Conservation (phyloP, 2,113 vertebrate genomes). For the Mus spicilegus region DNA sequence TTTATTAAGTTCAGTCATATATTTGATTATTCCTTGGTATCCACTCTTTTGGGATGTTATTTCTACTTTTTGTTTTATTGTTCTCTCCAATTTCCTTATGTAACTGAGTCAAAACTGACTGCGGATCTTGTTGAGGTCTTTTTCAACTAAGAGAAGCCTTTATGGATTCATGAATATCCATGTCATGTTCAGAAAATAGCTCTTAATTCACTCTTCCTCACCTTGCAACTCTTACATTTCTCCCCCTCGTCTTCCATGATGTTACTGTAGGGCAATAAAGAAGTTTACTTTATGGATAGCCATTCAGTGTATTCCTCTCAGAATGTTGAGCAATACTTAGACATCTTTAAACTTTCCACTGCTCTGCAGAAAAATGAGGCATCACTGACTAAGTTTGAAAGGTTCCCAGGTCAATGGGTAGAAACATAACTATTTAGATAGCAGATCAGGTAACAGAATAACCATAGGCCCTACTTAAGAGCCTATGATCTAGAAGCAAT, state of each 20-base stretch:
- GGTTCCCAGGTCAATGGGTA: neutral
- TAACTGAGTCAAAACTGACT: too few species aligned
- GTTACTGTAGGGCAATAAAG: neutral
- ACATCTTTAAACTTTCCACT: neutral
- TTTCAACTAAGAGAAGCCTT: too few species aligned
- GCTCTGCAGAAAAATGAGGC: neutral
- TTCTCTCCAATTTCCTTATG: neutral
- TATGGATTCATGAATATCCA: neutral
- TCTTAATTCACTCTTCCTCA: neutral
- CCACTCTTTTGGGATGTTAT: neutral
- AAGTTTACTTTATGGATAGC: too few species aligned
- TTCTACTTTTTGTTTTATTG: neutral
- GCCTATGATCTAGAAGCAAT: neutral
- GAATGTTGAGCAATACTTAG: neutral
- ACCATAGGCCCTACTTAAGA: neutral
- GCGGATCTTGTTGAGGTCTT: neutral
- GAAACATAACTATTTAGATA: neutral
- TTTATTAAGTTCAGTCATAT: neutral
- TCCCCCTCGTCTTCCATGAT: neutral
- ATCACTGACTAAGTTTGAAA: neutral
- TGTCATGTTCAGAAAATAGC: neutral
- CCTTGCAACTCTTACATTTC: too few species aligned
- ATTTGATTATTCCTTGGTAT: neutral
- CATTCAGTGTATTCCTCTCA: neutral
- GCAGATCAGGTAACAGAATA: neutral